Conservation (phyloP, 2,888 invertebrate genomes). For the Cheilosia vernalis region DNA sequence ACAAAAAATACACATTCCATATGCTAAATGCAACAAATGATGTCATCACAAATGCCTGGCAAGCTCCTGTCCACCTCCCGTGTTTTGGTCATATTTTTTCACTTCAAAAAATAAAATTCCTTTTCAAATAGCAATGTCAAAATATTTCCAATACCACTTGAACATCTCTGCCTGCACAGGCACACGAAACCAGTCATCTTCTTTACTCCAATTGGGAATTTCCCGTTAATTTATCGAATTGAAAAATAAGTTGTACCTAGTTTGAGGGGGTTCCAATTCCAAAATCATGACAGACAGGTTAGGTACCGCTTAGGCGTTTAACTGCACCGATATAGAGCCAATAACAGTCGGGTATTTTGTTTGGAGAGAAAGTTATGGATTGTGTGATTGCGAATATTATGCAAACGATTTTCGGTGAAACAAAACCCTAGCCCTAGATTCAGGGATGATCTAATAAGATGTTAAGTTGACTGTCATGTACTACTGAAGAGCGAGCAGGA, state of each 20-base stretch:
- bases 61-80: not conserved
- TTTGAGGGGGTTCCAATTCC: too few relatives aligned
- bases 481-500: constrained; percentile 5
- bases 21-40: constrained; percentile 60
- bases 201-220: constrained; percentile 54
- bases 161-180: constrained; percentile 35
- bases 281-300: constrained; percentile 5
- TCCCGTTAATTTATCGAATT: constrained; percentile 45
- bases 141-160: constrained; percentile 26
- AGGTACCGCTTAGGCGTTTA: constrained; percentile 1
- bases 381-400: constrained; percentile 52
- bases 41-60: constrained; percentile 37
- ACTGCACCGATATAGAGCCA: too few relatives aligned
- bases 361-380: constrained; percentile 50
- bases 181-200: constrained; percentile 52
- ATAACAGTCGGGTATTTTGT: not conserved
- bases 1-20: not conserved
- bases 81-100: constrained; percentile 20
- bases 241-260: not conserved
- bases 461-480: not conserved
- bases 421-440: not conserved
- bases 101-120: constrained; percentile 15
- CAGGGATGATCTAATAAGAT: constrained; percentile 60
- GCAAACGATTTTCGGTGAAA: constrained; percentile 39
- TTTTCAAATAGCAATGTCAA: constrained; percentile 40